These are phyloP conservation scores for Periplaneta americana DNA, from an alignment of 1,140 invertebrate genomes.

Conservation along the genomic window DNA sequence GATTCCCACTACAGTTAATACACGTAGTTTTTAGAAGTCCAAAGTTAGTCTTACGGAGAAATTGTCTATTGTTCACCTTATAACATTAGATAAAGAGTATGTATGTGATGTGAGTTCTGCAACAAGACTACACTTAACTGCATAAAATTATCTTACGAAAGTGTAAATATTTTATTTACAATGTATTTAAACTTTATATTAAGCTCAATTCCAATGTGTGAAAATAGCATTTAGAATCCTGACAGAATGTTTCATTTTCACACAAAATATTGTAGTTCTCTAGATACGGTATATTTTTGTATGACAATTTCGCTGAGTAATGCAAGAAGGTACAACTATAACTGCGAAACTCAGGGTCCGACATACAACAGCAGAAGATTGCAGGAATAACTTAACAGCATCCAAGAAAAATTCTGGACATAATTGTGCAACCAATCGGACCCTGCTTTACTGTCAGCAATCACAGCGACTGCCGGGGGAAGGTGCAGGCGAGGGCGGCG, in stretches of 20 bases:
- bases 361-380: not conserved
- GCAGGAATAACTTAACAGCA: not conserved
- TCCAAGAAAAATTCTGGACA: too few species aligned
- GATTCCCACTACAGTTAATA: too few species aligned
- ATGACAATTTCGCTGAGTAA: not conserved
- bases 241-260: not conserved
- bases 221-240: not conserved
- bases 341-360: not conserved
- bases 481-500: conserved; percentile 55
- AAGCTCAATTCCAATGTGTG: not conserved
- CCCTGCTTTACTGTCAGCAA: conserved; percentile 4
- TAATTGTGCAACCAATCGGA: not conserved
- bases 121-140: not conserved
- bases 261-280: not conserved
- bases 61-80: too few species aligned
- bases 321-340: not conserved
- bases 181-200: too few species aligned
- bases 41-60: too few species aligned
- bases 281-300: too few species aligned
- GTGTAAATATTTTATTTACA: not conserved
- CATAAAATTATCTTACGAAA: not conserved
- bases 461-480: not conserved
- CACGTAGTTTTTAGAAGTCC: too few species aligned
- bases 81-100: too few species aligned
- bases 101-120: not conserved